Base-by-base conservation (phyloP, 2,888 invertebrate species). In the Melipona bicolor region DNA sequence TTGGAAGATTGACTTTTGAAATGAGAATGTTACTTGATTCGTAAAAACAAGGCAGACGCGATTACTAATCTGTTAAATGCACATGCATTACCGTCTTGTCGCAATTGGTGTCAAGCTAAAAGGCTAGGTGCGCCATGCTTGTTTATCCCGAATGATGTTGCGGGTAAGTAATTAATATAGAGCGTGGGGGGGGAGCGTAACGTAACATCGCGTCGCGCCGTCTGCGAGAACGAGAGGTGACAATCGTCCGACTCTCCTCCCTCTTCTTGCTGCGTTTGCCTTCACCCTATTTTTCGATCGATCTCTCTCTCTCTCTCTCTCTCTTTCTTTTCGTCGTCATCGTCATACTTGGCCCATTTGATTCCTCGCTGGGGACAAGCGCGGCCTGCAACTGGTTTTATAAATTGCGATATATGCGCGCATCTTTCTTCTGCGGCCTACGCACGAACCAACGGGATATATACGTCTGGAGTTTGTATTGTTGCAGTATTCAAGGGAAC, bases 101-200 rank as follows among this genome's bases (percentile, higher is more conserved):
- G 36, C 56, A 77, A 81, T 73, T 77, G 72, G 49, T 24, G 43
- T 59, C 52, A 65, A 73, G 74, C 68, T 50, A 4, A 77, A 72
- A 74, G 71, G 50, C 59, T 77, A 75, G 81, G 79, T 73, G 70
- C 27, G 77, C 56, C 74, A 61, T 19, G 24, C 36, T 64, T 52
- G 65, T 76, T 81, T 65, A 76, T 81, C 82, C 67, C 65, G 52
- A 67, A 81, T 87, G 71, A 67, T 74, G 83, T 76, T 56, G 80
- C 79, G 65, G 69, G 59, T 74, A 67, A 82, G 80, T 85, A 84
- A 84, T 85, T 87, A 89, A 82, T 76, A 73, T 81, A 79, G 79
- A 84, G 32, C 85, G 70, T 85, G 78, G 61, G 86, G 85, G 11
- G 4, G 32, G 32, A 3, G 3, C 0, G 32, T 3, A 4, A 4